A percentile compares a stretch with the other conserved stretches of the same genome.
Evolutionary conservation across 2,113 vertebrate genomes (phyloP).

Genomic region (Urocolius indicus): DNA sequence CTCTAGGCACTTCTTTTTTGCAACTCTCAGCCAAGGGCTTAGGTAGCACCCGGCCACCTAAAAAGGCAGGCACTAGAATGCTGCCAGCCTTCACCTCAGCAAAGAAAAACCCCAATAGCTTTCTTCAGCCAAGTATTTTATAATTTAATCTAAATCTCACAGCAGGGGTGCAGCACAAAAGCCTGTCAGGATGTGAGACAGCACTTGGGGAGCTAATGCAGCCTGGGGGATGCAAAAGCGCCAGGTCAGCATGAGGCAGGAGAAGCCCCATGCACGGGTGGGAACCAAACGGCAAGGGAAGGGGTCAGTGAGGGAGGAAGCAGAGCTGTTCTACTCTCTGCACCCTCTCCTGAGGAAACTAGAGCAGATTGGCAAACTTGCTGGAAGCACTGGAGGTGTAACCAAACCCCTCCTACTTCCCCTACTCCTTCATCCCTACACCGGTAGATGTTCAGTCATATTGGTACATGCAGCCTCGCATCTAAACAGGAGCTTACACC

Average conservation of each 20-base stretch:
- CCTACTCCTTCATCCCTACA: neutral
- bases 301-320: rapidly evolving
- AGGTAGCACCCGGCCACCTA: neutral
- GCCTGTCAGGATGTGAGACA: neutral
- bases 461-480: neutral
- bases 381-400: neutral
- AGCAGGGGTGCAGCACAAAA: neutral
- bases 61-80: neutral
- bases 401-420: neutral
- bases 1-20: neutral
- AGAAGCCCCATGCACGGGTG: rapidly evolving
- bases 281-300: neutral
- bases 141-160: neutral
- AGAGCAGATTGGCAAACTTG: neutral
- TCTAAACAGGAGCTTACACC: neutral
- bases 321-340: neutral
- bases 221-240: neutral
- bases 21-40: neutral
- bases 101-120: neutral
- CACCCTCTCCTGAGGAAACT: neutral
- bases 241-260: no score
- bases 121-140: neutral
- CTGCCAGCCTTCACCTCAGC: neutral
- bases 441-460: rapidly evolving
- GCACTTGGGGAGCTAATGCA: rapidly evolving